These are phyloP conservation scores for Stichodactyla helianthus DNA, from an alignment of 64 coral and sea anemone species.

Conservation along the genomic window DNA sequence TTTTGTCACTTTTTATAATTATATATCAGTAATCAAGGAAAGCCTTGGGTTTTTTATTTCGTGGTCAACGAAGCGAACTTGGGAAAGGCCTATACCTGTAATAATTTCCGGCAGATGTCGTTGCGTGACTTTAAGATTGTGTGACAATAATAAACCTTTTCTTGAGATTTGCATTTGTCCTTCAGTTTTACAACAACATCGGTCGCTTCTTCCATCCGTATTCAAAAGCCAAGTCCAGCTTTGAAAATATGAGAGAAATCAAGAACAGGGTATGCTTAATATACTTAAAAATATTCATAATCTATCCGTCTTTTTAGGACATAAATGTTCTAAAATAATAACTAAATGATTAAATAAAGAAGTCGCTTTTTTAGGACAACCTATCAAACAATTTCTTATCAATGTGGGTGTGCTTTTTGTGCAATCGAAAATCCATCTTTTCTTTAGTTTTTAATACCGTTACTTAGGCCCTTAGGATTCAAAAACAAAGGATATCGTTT, in stretches of 20 bases:
- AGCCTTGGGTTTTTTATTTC: too few species aligned
- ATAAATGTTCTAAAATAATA: neutral
- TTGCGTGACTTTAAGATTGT: neutral
- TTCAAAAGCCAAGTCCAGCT: neutral
- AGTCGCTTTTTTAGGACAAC: neutral
- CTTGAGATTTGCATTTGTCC: neutral
- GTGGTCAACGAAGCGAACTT: too few species aligned
- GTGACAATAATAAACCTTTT: neutral
- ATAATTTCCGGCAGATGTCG: neutral
- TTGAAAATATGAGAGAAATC: neutral
- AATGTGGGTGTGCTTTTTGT: neutral
- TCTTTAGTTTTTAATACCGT: neutral
- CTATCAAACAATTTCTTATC: neutral
- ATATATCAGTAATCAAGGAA: too few species aligned
- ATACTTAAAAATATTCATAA: neutral
- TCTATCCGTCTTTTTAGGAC: neutral
- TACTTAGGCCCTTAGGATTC: neutral
- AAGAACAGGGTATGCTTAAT: neutral
- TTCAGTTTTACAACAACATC: constrained; percentile 1
- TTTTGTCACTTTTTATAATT: too few species aligned
- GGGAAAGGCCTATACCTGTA: too few species aligned
- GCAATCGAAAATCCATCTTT: neutral
- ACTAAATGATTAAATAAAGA: neutral
- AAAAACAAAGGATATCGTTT: neutral
- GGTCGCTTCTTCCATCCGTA: neutral